Evolutionary conservation across 2,113 vertebrate species (phyloP), one percentile per base, ranked within the genome.

Genomic region (Microtus pennsylvanicus): DNA sequence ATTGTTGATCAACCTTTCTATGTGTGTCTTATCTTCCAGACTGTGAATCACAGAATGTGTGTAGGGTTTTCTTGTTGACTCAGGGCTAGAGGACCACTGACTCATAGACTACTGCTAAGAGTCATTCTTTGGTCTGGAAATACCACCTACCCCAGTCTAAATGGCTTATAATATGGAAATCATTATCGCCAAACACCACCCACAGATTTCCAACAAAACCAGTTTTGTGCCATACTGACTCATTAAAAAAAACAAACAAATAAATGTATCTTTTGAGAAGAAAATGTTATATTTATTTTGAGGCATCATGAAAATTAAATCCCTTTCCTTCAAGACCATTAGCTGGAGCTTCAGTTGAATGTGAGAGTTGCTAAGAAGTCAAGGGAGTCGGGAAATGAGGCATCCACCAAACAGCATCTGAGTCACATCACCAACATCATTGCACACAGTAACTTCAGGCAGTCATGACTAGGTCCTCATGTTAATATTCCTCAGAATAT

Each of bases 401-500:
- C 21, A 0, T 95, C 55, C 4, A 21, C 14, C 47, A 33, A 87
- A 21, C 45, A 42, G 19, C 47, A 24, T 30, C 4, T 47, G 30
- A 19, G 11, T 67, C 63, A 12, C 1, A 1, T 89, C n/a, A 24
- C 11, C 16, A 24, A 5, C 1, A 45, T 33, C 12, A 12, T 0
- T 7, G 33, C 2, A 30, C 6, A 6, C 30, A 35, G 1, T 11
- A 5, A 11, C 17, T 22, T 67, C 45, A 67, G 67, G 45, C 1
- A 12, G 11, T 74, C 42, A 38, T 28, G 3, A 74, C 21, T 42
- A 81, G 19, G 22, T 24, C 3, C 42, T 28, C 65, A 55, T 26
- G 45, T 75, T 87, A 96, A 33, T 93, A 96, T n/a, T 93, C 45
- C 50, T 93, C 95, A 17, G 22, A 24, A 91, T 75, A 93, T 14